Evolutionary conservation across 2,113 vertebrate genomes (phyloP).

Genomic region (Gymnarchus niloticus): DNA sequence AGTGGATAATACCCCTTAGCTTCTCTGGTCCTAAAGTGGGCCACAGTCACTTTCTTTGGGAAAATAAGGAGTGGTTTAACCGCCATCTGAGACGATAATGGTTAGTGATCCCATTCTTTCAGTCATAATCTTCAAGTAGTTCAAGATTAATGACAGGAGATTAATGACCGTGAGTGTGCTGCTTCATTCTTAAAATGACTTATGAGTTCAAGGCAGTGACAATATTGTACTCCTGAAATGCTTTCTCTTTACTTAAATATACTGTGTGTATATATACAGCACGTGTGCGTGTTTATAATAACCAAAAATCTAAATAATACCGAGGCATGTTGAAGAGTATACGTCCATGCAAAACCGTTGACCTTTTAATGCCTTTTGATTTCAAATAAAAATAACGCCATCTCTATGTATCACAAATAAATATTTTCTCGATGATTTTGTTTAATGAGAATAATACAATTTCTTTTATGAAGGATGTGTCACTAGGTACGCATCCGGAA

Average conservation of each 20-base stretch:
- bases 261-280: neutral
- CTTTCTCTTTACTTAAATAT: neutral
- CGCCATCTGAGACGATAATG: slow-evolving; percentile 76
- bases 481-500: neutral
- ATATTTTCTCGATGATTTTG: neutral
- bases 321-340: no score
- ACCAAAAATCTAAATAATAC: no score
- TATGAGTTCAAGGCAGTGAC: slow-evolving; percentile 61
- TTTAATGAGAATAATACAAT: neutral
- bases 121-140: slow-evolving; percentile 84
- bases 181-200: slow-evolving; percentile 62
- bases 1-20: slow-evolving; percentile 28
- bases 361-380: no score
- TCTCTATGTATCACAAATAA: no score
- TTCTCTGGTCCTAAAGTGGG: neutral
- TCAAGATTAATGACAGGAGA: slow-evolving; percentile 77
- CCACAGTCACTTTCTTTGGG: slow-evolving; percentile 59
- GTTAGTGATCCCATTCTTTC: slow-evolving; percentile 74
- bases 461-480: neutral
- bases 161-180: slow-evolving; percentile 52
- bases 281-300: neutral
- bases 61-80: slow-evolving; percentile 70
- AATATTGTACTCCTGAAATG: slow-evolving; percentile 39
- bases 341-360: no score
- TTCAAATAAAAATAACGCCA: no score